Evolutionary conservation across 2,888 invertebrate genomes (phyloP), one percentile per base, ranked within the genome.

Genomic region (Erebia ligea): DNA sequence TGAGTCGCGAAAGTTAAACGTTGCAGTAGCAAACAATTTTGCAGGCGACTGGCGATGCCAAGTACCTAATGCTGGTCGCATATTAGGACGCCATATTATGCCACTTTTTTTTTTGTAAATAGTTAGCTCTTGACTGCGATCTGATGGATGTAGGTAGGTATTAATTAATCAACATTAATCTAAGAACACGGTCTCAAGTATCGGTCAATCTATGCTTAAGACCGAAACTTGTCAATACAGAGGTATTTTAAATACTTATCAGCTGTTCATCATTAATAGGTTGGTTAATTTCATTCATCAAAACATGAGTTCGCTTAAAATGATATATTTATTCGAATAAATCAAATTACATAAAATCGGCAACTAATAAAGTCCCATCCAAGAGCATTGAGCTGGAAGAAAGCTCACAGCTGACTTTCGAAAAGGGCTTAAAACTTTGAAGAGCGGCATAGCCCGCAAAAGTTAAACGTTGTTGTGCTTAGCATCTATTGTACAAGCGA

Each of bases 1-100:
- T 52, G 17, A 64, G 54, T 54, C 13, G 52, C 52, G 40, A 19
- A 64, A 64, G 64, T 64, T 64, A 13, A 64, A 64, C 25, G 63
- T 50, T 63, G 63, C 50, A 64, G 54, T 40, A 17, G 64, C 64
- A 59, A 69, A 64, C 64, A 50, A 40, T 64, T 69, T 65, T 19
- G n/a, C 65, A 61, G 52, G 50, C 67, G 64, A 65, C 69, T 69
- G 52, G 50, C 21, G 64, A 54, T 64, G 34, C 21, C 65, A 64
- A 54, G 34, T 40, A 34, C 6, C 34, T 6, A 64, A 52, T 54
- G 34, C 11, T 42, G 10, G 10, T 17, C 42, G 61, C 42, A 61
- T n/a, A 21, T 59, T 10, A 25, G 25, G n/a, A 17, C 15, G n/a
- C 25, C 17, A n/a, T n/a, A n/a, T n/a, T 64, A 34, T 10, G n/a